Evolutionary conservation across 2,113 vertebrate species (phyloP).

Genomic region (Gadus macrocephalus): DNA sequence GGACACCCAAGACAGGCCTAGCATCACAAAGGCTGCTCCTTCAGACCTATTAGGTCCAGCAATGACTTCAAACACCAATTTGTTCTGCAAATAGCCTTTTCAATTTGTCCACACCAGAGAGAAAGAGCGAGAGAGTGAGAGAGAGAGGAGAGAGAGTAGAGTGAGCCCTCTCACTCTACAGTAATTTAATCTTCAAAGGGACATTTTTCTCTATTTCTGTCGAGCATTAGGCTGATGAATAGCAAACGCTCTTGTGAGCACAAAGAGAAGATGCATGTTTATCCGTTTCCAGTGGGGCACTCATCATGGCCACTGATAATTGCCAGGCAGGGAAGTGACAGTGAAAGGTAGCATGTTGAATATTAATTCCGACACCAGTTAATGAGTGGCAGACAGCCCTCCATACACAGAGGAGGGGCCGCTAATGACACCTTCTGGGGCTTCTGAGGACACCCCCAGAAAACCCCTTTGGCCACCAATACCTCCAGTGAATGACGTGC

Average conservation of each 20-base stretch:
- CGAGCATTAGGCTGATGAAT: constrained; percentile 68
- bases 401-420: too few species aligned
- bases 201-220: constrained; percentile 68
- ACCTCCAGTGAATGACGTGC: too few species aligned
- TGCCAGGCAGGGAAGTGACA: constrained; percentile 10
- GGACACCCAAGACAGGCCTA: constrained; percentile 57
- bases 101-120: constrained; percentile 63
- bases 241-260: constrained; percentile 64
- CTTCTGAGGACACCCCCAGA: too few species aligned
- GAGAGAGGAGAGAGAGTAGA: constrained; percentile 37
- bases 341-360: constrained; percentile 20
- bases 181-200: constrained; percentile 81
- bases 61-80: constrained; percentile 76
- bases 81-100: constrained; percentile 78
- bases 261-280: constrained; percentile 66
- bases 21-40: constrained; percentile 61
- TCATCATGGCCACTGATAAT: constrained; percentile 63
- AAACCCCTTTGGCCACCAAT: too few species aligned
- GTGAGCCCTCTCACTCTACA: constrained; percentile 52
- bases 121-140: constrained; percentile 65
- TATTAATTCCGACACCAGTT: background rate
- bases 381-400: too few species aligned
- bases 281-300: constrained; percentile 62
- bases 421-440: too few species aligned
- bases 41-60: constrained; percentile 72